These are phyloP conservation scores for Ceriagrion tenellum DNA, from an alignment of 2,888 invertebrate genomes.

Conservation along the genomic window DNA sequence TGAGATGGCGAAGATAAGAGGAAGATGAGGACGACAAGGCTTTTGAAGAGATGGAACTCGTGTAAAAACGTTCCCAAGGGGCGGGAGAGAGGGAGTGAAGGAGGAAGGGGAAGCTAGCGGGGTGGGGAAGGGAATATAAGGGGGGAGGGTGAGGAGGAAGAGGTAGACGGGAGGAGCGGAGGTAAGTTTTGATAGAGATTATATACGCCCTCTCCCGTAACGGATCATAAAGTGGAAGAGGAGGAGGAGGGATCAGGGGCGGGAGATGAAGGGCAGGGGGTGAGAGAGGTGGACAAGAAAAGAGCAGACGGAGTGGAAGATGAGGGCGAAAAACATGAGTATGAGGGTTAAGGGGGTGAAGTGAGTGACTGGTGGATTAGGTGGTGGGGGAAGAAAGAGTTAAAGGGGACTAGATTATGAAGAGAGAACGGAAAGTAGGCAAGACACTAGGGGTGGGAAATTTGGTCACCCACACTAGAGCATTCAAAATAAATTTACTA, in stretches of 20 bases:
- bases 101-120: background rate
- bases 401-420: too few relatives aligned
- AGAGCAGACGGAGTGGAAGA: background rate
- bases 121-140: background rate
- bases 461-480: too few relatives aligned
- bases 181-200: slow-evolving; percentile 28
- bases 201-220: background rate
- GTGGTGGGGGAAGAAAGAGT: too few relatives aligned
- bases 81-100: background rate
- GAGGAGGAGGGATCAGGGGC: background rate
- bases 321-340: background rate
- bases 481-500: too few relatives aligned
- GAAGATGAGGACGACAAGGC: slow-evolving; percentile 27
- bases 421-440: too few relatives aligned
- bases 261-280: background rate
- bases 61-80: background rate
- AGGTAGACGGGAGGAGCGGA: background rate
- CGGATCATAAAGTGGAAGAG: slow-evolving; percentile 27
- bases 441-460: too few relatives aligned
- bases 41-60: slow-evolving; percentile 26
- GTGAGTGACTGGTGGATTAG: too few relatives aligned
- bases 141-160: background rate
- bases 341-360: background rate
- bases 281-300: background rate
- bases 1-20: slow-evolving; percentile 35